Percentiles rank a stretch among this genome's conserved stretches.
These are phyloP conservation scores for Polyommatus icarus DNA, from an alignment of 2,888 invertebrate genomes.

Conservation along the genomic window DNA sequence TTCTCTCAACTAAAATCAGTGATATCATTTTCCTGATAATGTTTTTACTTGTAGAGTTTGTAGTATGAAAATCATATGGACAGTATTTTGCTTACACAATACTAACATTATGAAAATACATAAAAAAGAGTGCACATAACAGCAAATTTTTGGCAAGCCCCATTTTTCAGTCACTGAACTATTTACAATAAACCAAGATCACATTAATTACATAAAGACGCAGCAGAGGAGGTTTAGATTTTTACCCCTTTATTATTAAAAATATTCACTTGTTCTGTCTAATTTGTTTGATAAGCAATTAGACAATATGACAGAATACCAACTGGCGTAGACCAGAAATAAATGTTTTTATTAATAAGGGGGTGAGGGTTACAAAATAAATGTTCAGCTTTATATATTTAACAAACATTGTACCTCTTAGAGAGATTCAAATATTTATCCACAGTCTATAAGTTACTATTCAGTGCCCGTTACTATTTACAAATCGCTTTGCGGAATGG, in stretches of 20 bases:
- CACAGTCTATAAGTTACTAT: slow-evolving; percentile 70
- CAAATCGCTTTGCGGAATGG: slow-evolving; percentile 61
- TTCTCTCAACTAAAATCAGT: neutral
- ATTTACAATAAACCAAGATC: slow-evolving; percentile 34
- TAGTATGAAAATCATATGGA: neutral
- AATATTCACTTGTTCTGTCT: neutral
- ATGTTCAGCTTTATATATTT: slow-evolving; percentile 24
- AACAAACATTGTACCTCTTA: slow-evolving; percentile 55
- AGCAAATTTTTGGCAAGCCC: slow-evolving; percentile 26
- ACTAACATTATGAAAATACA: neutral
- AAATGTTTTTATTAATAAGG: neutral
- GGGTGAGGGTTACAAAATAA: slow-evolving; percentile 23
- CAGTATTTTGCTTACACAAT: neutral
- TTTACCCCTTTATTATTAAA: neutral
- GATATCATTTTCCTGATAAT: neutral
- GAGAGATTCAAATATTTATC: slow-evolving; percentile 69
- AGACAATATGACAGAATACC: neutral
- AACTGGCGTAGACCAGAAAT: neutral
- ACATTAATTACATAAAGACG: slow-evolving; percentile 32
- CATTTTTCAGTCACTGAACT: slow-evolving; percentile 13
- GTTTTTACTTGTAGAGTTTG: neutral
- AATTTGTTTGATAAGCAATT: neutral
- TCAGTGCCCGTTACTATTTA: slow-evolving; percentile 63
- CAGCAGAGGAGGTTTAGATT: slow-evolving; percentile 8
- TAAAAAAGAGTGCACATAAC: slow-evolving; percentile 5